These are phyloP conservation scores for Ischnus inquisitorius DNA, from an alignment of 2,888 invertebrate species.

Conservation along the genomic window DNA sequence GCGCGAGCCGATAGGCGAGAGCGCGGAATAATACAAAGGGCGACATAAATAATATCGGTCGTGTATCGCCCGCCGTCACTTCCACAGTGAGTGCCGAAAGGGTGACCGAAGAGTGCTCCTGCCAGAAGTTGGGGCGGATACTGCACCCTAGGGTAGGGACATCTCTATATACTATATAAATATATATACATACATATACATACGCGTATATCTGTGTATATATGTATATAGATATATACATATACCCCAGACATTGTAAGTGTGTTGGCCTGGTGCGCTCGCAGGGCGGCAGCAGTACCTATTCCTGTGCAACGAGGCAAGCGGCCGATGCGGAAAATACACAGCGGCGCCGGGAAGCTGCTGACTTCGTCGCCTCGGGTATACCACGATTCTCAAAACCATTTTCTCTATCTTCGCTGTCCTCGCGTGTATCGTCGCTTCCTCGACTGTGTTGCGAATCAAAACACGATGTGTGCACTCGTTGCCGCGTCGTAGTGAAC, in stretches of 20 bases:
- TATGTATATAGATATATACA: slow-evolving; percentile 11
- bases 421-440: not conserved
- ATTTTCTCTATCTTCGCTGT: slow-evolving; percentile 10
- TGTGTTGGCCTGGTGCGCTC: slow-evolving; percentile 46
- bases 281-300: slow-evolving; percentile 37
- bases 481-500: not conserved
- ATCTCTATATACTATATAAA: slow-evolving; percentile 24
- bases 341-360: slow-evolving; percentile 54
- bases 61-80: slow-evolving; percentile 33
- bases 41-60: slow-evolving; percentile 3
- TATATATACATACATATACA: slow-evolving; percentile 32
- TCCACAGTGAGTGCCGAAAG: slow-evolving; percentile 44
- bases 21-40: slow-evolving; percentile 20
- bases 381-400: not conserved
- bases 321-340: slow-evolving; percentile 35
- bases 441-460: not conserved
- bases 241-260: slow-evolving; percentile 36
- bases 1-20: slow-evolving; percentile 7
- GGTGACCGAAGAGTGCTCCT: slow-evolving; percentile 33
- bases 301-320: slow-evolving; percentile 31
- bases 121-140: slow-evolving; percentile 54
- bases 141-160: slow-evolving; percentile 56
- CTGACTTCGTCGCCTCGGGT: slow-evolving; percentile 31
- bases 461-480: not conserved
- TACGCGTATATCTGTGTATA: slow-evolving; percentile 14